A percentile compares a stretch with the other conserved stretches of the same genome.
Evolutionary conservation across 2,113 vertebrate genomes (phyloP).

Genomic region (Eptesicus fuscus): DNA sequence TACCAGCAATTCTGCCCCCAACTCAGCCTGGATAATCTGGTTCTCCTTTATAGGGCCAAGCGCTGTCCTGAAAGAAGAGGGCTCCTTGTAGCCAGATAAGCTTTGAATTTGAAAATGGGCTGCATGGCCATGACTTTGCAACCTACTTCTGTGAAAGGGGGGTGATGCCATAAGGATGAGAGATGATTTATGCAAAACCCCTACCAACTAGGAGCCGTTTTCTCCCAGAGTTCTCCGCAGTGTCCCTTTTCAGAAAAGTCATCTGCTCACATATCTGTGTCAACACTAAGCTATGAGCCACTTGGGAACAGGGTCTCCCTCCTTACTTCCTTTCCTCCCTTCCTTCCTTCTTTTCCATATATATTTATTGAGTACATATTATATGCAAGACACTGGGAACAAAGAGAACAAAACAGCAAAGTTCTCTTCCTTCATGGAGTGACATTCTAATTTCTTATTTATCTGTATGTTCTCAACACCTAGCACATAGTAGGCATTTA

Average conservation of each 20-base stretch:
- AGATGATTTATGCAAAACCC: neutral
- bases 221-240: neutral
- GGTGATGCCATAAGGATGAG: neutral
- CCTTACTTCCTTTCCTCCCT: neutral
- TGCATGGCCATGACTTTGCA: neutral
- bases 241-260: neutral
- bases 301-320: neutral
- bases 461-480: neutral
- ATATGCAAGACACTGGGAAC: neutral
- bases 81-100: neutral
- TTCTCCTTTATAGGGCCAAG: rapidly evolving
- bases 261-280: neutral
- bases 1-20: neutral
- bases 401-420: neutral
- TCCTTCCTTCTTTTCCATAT: neutral
- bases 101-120: neutral
- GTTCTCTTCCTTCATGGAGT: neutral
- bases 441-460: neutral
- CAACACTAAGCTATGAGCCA: neutral
- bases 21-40: neutral
- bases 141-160: neutral
- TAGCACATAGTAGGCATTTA: neutral
- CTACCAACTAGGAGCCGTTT: neutral
- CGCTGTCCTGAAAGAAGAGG: neutral
- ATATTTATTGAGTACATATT: neutral